Conservation (phyloP, 2,113 vertebrate genomes). For the Aramus guarauna region DNA sequence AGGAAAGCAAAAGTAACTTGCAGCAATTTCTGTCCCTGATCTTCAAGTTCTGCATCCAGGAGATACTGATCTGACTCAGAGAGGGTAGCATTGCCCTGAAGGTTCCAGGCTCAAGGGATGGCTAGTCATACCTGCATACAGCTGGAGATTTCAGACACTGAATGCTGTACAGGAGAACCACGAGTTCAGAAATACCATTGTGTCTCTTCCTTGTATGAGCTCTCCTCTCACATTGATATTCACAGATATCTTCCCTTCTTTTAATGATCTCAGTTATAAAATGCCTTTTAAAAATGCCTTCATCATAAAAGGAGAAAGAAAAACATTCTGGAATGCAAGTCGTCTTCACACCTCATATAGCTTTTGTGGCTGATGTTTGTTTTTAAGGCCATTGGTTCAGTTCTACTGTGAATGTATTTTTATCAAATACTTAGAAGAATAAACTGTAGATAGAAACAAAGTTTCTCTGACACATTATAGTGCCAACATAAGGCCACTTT, state of each 20-base stretch:
- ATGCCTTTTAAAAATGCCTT: background rate
- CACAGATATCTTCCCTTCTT: background rate
- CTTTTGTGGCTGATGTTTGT: background rate
- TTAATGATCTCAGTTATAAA: background rate
- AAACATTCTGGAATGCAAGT: background rate
- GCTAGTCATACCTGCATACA: background rate
- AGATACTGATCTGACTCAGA: background rate
- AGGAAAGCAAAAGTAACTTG: background rate
- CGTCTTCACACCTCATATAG: background rate
- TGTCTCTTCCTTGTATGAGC: background rate
- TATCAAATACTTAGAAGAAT: background rate
- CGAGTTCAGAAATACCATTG: background rate
- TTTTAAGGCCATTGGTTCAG: background rate
- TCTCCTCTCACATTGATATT: background rate
- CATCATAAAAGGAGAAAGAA: background rate
- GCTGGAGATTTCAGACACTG: background rate
- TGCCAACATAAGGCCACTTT: background rate
- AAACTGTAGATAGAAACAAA: background rate
- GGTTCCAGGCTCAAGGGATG: background rate
- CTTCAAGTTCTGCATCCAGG: background rate
- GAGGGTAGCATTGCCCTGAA: background rate
- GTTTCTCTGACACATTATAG: background rate
- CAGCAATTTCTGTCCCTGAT: background rate
- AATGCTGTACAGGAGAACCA: background rate
- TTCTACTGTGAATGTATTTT: background rate